Percentiles rank a stretch among this genome's conserved stretches.
Evolutionary conservation across 1,140 invertebrate species (phyloP).

Genomic region (Acyrthosiphon pisum): DNA sequence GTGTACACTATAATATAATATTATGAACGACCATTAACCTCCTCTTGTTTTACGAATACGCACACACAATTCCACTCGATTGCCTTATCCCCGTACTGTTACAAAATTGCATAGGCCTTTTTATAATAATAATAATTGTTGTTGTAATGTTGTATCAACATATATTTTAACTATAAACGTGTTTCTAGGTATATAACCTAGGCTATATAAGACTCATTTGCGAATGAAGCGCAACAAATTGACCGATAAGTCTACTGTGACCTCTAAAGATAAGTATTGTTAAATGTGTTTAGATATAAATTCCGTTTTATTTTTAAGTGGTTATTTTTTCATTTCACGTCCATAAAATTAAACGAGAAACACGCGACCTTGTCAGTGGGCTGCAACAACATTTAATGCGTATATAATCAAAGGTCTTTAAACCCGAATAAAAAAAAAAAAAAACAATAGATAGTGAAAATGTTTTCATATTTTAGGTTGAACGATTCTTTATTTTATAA

Average conservation of each 20-base stretch:
- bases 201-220: not conserved
- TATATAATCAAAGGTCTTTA: conserved; percentile 4
- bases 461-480: not conserved
- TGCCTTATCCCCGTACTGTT: not conserved
- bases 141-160: not conserved
- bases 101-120: not conserved
- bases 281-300: conserved; percentile 14
- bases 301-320: conserved; percentile 16
- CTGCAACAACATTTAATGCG: not conserved
- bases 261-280: conserved; percentile 31
- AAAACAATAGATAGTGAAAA: not conserved
- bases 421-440: not conserved
- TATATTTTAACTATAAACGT: not conserved
- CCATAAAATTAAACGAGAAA: not conserved
- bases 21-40: not conserved
- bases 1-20: not conserved
- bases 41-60: not conserved
- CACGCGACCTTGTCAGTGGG: not conserved
- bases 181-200: not conserved
- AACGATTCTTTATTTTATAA: not conserved
- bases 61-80: not conserved
- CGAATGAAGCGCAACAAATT: conserved; percentile 21
- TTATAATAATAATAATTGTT: not conserved
- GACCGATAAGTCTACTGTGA: conserved; percentile 36
- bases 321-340: not conserved